phyloP scores from a whole-genome alignment of 2,888 invertebrate species.

The Biston stratarius region DNA sequence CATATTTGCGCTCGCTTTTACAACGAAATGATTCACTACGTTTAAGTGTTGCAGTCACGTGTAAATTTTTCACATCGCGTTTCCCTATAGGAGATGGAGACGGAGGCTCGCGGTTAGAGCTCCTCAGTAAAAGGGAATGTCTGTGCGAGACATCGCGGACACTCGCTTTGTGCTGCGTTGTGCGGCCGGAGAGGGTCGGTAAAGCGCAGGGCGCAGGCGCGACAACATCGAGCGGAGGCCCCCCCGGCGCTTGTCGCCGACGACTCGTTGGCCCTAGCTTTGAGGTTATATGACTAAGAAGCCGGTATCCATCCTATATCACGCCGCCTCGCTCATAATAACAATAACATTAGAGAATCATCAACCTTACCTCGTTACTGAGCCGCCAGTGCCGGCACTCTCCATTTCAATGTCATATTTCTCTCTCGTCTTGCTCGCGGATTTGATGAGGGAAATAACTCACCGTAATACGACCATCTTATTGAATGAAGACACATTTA shows the following conservation, averaged over 20 bases:
- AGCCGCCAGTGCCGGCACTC: constrained; percentile 38
- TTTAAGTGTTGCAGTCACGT: constrained; percentile 63
- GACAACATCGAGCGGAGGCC: constrained; percentile 82
- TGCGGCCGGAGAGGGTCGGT: constrained; percentile 51
- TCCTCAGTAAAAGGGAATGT: constrained; percentile 63
- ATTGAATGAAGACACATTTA: constrained; percentile 56
- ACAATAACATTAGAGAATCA: constrained; percentile 72
- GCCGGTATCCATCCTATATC: constrained; percentile 72
- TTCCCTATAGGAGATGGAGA: constrained; percentile 28
- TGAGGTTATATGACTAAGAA: constrained; percentile 81
- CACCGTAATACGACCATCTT: constrained; percentile 29
- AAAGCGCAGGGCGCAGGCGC: constrained; percentile 69
- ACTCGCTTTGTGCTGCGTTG: constrained; percentile 77
- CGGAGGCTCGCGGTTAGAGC: constrained; percentile 48
- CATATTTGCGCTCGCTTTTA: constrained; percentile 80
- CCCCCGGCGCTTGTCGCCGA: constrained; percentile 59
- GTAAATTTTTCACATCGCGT: constrained; percentile 73
- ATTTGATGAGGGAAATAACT: constrained; percentile 32
- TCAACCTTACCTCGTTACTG: constrained; percentile 54
- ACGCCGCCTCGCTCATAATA: constrained; percentile 59
- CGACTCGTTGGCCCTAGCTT: constrained; percentile 65
- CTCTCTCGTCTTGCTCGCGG: constrained; percentile 19
- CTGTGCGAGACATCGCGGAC: constrained; percentile 69
- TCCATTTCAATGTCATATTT: constrained; percentile 31
- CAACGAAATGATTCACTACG: constrained; percentile 74